phyloP scores from a whole-genome alignment of 1,140 invertebrate species.

The Drosophila murphyi region DNA sequence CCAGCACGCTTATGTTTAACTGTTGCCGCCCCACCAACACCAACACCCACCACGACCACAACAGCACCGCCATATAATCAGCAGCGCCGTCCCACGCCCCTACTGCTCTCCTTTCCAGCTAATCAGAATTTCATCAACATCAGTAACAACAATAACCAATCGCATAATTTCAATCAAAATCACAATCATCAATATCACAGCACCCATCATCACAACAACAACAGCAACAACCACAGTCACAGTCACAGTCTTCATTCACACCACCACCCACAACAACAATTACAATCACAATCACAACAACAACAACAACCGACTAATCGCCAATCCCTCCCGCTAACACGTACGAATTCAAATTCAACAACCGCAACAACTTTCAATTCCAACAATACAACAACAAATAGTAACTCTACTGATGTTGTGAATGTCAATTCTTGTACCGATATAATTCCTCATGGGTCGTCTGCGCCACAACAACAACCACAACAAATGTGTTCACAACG shows the following conservation, averaged over 20 bases:
- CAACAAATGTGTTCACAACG: slow-evolving; percentile 46
- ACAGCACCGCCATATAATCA: slow-evolving; percentile 3
- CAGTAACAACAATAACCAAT: slow-evolving; percentile 16
- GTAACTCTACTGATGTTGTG: slow-evolving; percentile 83
- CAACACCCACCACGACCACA: slow-evolving; percentile 12
- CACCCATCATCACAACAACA: slow-evolving; percentile 41
- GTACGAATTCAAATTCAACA: slow-evolving; percentile 82
- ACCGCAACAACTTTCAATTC: slow-evolving; percentile 81
- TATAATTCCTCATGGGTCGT: slow-evolving; percentile 82
- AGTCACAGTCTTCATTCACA: slow-evolving; percentile 25
- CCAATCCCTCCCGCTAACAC: slow-evolving; percentile 84
- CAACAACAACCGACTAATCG: slow-evolving; percentile 82
- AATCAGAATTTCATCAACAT: slow-evolving; percentile 20
- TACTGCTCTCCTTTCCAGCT: slow-evolving; percentile 48
- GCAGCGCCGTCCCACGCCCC: slow-evolving; percentile 34
- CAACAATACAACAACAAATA: slow-evolving; percentile 84
- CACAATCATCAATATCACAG: slow-evolving; percentile 53
- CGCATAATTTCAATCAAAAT: slow-evolving; percentile 38
- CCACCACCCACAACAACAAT: slow-evolving; percentile 44
- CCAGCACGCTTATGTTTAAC: slow-evolving; percentile 72
- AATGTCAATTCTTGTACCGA: slow-evolving; percentile 85
- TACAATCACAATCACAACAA: slow-evolving; percentile 44
- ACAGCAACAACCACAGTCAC: slow-evolving; percentile 42
- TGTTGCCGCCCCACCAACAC: slow-evolving; percentile 48
- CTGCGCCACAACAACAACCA: slow-evolving; percentile 53